phyloP scores from a whole-genome alignment of 2,113 vertebrate species.

The Acanthisitta chloris region DNA sequence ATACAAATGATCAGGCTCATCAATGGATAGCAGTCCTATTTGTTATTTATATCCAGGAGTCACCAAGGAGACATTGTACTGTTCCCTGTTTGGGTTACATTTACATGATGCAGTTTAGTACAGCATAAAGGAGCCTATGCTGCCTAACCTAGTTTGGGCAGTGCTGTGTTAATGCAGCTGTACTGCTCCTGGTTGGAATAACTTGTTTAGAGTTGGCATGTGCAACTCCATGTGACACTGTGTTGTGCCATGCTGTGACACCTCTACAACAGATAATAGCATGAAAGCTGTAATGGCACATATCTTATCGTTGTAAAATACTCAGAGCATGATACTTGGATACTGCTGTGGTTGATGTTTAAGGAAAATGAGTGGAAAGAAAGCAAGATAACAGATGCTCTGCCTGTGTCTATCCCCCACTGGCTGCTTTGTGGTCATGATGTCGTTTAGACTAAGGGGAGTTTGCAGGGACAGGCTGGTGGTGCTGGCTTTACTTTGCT shows the following conservation, averaged over 20 bases:
- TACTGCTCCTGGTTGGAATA: neutral
- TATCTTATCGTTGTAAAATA: neutral
- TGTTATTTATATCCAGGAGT: neutral
- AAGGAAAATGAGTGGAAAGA: neutral
- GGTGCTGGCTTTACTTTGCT: neutral
- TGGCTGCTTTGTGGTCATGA: neutral
- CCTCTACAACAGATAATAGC: neutral
- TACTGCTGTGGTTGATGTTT: neutral
- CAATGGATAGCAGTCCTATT: neutral
- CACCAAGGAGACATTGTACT: neutral
- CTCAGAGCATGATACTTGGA: neutral
- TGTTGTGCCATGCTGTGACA: neutral
- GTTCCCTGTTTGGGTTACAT: neutral
- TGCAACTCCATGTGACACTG: accelerated
- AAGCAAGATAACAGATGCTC: neutral
- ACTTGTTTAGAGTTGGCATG: neutral
- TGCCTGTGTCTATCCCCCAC: neutral
- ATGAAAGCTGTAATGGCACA: neutral
- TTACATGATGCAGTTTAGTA: neutral
- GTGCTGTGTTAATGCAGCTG: neutral
- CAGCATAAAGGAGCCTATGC: neutral
- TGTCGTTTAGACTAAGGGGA: neutral
- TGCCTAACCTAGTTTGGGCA: neutral
- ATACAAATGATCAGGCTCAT: neutral
- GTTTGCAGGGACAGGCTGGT: neutral